A percentile compares a stretch with the other conserved stretches of the same genome.
Conservation (phyloP, 2,888 invertebrate genomes). For the Orthosia gracilis region DNA sequence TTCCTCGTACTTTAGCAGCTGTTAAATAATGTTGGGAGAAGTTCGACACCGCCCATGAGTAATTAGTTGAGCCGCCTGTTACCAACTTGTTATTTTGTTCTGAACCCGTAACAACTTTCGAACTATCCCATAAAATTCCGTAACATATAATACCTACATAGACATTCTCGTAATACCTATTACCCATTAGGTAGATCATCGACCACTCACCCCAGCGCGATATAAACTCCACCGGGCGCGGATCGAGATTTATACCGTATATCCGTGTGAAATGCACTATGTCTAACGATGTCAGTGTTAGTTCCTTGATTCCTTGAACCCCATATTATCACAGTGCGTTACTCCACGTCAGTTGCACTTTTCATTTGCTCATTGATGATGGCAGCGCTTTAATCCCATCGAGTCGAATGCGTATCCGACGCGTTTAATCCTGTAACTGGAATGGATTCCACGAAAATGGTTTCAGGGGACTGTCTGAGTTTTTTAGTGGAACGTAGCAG, state of each 20-base stretch:
- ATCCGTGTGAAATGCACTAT: slow-evolving; percentile 59
- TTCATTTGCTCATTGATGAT: slow-evolving; percentile 62
- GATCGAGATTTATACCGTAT: slow-evolving; percentile 79
- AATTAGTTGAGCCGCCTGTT: slow-evolving; percentile 51
- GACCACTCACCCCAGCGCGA: no score
- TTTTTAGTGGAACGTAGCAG: slow-evolving; percentile 16
- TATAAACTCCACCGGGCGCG: slow-evolving; percentile 77
- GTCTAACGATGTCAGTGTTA: slow-evolving; percentile 79
- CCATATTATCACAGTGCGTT: slow-evolving; percentile 7
- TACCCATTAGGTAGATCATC: background rate
- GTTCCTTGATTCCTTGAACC: slow-evolving; percentile 73
- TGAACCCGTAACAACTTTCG: slow-evolving; percentile 37
- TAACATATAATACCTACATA: slow-evolving; percentile 1
- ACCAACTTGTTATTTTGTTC: slow-evolving; percentile 50
- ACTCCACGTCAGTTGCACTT: slow-evolving; percentile 66
- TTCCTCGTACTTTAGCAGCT: slow-evolving; percentile 32
- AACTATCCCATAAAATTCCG: slow-evolving; percentile 27
- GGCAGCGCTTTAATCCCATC: slow-evolving; percentile 40
- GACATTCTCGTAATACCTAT: slow-evolving; percentile 6
- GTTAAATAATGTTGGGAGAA: slow-evolving; percentile 46
- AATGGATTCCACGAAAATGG: slow-evolving; percentile 13
- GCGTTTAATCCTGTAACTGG: slow-evolving; percentile 19
- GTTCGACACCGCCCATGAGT: slow-evolving; percentile 47
- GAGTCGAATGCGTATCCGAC: slow-evolving; percentile 6
- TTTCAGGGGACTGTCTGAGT: slow-evolving; percentile 5